Conservation (phyloP, 2,113 vertebrate species). For the Bos taurus region ARS-UCD2.0 NC_037337.1:26640501-26641000, state of each 20-base stretch:
- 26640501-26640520: not conserved
- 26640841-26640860: no score
- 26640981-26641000: not conserved
- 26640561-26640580: not conserved
- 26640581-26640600: not conserved
- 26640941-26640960: no score
- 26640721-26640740: not conserved
- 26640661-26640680: not conserved
- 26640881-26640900: no score
- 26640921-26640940: no score
- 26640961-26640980: no score
- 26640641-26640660: not conserved
- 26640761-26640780: not conserved
- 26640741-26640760: not conserved
- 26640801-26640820: not conserved
- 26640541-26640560: not conserved
- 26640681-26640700: not conserved
- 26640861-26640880: no score
- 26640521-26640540: not conserved
- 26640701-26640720: not conserved
- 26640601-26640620: not conserved
- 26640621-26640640: not conserved
- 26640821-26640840: no score
- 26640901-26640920: no score
- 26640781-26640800: not conserved